Evolutionary conservation across 2,113 vertebrate species (phyloP), one percentile per base, ranked within the genome.

Genomic region (Cyrtonyx montezumae): DNA sequence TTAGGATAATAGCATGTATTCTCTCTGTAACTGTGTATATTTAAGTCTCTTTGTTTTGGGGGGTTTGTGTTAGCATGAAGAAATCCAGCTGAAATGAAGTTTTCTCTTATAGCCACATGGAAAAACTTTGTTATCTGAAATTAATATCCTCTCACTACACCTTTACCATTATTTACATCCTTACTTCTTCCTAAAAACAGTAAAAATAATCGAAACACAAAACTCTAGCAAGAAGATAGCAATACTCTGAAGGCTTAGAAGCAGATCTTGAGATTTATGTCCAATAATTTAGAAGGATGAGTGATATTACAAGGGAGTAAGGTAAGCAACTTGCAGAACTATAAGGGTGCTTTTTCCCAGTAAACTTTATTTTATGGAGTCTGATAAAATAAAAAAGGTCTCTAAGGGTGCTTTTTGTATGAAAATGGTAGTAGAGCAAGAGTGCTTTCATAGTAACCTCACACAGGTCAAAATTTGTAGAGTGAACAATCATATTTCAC

Each of bases 31-130:
- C 65, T 85, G 71, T 58, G 9, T 90, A 25, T 86, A 59, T 86
- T 93, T 86, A 84, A 92, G 34, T 88, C 32, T 84, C 11, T 90
- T 83, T 95, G 86, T 93, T 91, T 92, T 78, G 65, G 9, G 73
- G 73, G 42, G 69, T 90, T 93, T 88, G 42, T 91, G 80, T 80
- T 95, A 67, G 56, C 66, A 84, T 80, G 81, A 90, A 84, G 84
- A 63, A 93, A 81, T 88, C 16, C 3, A 2, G 1, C 74, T 84
- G 69, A 90, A 93, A 88, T 81, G 28, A 42, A 78, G 26, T 63
- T 70, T 67, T 80, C 36, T 83, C 30, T 58, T 69, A 30, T 30
- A 45, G 26, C 42, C 11, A 76, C 71, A 71, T 32, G 37, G 71
- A 30, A 32, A 78, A 80, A 40, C 36, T 90, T 92, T 49, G 37